Percentiles rank a stretch among this genome's conserved stretches.
phyloP scores from a whole-genome alignment of 1,140 invertebrate genomes.

The Cydia amplana region DNA sequence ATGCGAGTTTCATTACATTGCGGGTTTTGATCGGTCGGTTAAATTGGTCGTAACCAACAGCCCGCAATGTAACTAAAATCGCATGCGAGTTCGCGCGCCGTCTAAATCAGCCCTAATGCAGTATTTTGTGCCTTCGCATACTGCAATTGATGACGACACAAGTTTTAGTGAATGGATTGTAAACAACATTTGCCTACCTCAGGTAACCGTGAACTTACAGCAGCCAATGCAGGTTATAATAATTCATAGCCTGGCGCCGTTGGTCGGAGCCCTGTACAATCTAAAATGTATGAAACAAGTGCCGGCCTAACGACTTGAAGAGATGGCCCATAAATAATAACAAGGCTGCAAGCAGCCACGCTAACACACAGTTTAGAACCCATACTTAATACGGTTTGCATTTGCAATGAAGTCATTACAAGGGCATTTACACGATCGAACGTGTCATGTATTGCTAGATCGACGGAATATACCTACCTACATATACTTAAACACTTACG shows the following conservation, averaged over 20 bases:
- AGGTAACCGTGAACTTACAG: background rate
- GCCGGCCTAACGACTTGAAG: conserved; percentile 4
- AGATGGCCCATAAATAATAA: conserved; percentile 11
- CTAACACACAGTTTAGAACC: background rate
- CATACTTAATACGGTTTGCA: conserved; percentile 7
- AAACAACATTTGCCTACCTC: background rate
- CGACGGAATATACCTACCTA: no score
- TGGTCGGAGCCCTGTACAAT: background rate
- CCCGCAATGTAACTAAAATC: no score
- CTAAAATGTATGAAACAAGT: conserved; percentile 6
- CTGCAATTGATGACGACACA: background rate
- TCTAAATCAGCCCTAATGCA: no score
- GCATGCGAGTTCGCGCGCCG: no score
- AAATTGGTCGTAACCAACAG: no score
- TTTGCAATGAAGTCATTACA: background rate
- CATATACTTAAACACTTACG: no score
- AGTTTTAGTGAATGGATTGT: background rate
- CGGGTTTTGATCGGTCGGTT: no score
- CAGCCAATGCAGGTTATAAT: conserved; percentile 2
- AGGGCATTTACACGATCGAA: background rate
- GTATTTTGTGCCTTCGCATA: no score
- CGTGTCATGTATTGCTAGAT: no score
- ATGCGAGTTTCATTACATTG: no score
- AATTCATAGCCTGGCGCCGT: background rate
- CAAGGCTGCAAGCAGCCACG: background rate